phyloP scores from a whole-genome alignment of 2,888 invertebrate species.

The Tinea semifulvella region DNA sequence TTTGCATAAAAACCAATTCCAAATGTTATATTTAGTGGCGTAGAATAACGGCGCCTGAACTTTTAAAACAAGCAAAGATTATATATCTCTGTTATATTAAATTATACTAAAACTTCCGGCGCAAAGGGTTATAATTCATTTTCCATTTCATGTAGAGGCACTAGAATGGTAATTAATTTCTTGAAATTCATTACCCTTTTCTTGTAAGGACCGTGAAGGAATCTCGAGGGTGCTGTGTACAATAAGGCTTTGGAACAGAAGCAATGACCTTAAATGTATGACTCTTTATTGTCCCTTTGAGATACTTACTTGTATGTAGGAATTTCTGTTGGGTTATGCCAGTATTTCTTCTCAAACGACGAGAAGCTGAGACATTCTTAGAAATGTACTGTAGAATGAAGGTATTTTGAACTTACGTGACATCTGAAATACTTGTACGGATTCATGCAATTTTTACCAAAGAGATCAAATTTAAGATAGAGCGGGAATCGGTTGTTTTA shows the following conservation, averaged over 20 bases:
- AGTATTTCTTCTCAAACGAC: not conserved
- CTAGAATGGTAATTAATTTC: not conserved
- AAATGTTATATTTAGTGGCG: too few species aligned
- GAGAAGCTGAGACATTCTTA: not conserved
- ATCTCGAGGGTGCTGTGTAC: not conserved
- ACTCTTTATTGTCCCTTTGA: conserved; percentile 4
- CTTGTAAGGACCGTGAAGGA: conserved; percentile 3
- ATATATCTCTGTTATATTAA: too few species aligned
- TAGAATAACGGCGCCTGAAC: too few species aligned
- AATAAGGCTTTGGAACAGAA: not conserved
- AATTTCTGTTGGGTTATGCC: conserved; percentile 1
- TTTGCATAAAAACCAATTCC: too few species aligned
- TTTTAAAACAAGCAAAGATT: too few species aligned
- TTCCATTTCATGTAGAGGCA: not conserved
- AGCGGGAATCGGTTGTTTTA: too few species aligned
- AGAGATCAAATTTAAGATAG: too few species aligned
- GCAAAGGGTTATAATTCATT: not conserved
- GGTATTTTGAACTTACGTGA: too few species aligned
- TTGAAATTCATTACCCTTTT: not conserved
- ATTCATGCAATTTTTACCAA: too few species aligned
- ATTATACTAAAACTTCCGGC: not conserved
- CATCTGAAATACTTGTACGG: too few species aligned
- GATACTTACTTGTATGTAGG: not conserved
- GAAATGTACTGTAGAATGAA: not conserved
- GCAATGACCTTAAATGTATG: conserved; percentile 9